Percentiles rank a stretch among this genome's conserved stretches.
Evolutionary conservation across 2,113 vertebrate genomes (phyloP).

Genomic region (Lipophrys pholis): DNA sequence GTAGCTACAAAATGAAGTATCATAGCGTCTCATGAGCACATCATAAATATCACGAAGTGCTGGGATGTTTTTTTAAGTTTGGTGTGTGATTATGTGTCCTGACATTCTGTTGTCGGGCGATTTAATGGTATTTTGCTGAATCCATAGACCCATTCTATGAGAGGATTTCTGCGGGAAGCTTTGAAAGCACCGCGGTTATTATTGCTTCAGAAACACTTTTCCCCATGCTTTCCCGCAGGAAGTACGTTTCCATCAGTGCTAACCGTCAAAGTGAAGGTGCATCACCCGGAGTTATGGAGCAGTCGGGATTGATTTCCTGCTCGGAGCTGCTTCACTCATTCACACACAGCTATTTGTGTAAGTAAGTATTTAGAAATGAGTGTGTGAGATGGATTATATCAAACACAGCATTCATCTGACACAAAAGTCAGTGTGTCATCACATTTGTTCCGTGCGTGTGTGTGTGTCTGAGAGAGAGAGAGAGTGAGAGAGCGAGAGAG

Average conservation of each 20-base stretch:
- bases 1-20: too few species aligned
- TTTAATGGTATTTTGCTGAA: too few species aligned
- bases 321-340: constrained; percentile 1
- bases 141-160: too few species aligned
- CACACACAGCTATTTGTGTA: not conserved
- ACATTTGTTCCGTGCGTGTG: constrained; percentile 31
- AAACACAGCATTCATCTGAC: constrained; percentile 16
- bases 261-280: not conserved
- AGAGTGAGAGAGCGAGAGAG: not conserved
- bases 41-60: too few species aligned
- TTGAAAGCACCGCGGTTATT: too few species aligned
- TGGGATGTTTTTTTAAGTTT: too few species aligned
- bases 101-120: too few species aligned
- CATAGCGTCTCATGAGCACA: too few species aligned
- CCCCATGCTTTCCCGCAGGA: not conserved
- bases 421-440: constrained; percentile 36
- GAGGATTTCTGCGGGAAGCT: too few species aligned
- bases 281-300: constrained; percentile 5
- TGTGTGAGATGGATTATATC: constrained; percentile 37
- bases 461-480: constrained; percentile 1
- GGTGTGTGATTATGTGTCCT: too few species aligned
- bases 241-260: not conserved
- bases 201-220: too few species aligned
- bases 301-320: constrained; percentile 27
- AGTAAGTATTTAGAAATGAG: not conserved